Evolutionary conservation across 2,888 invertebrate species (phyloP), one percentile per base, ranked within the genome.

Genomic region (Dasysyrphus tricinctus): DNA sequence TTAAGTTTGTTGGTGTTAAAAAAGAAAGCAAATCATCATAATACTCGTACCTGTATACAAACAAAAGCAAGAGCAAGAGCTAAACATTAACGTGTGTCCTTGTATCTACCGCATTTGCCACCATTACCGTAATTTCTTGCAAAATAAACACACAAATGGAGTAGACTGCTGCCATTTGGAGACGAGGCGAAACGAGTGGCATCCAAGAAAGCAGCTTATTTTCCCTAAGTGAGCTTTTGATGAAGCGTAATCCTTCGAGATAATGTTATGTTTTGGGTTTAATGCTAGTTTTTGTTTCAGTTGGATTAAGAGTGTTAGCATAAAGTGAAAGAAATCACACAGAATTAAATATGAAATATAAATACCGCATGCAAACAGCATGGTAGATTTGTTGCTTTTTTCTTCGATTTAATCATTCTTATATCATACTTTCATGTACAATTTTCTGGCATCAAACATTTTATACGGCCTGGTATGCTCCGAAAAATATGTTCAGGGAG

Each of bases 191-290:
- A 70, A 67, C 19, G 39, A 56, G 56, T 74, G 74, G 61, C 78
- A 69, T 74, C 37, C 49, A 63, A 70, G 56, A 56, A 44, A 51
- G 39, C 37, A 83, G 79, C 63, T 83, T 59, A 83, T 79, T 79
- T 44, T 63, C 9, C 54, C 37, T 75, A 83, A 79, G 83, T 79
- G 83, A 57, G 79, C 69, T 83, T 75, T 83, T 79, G 79, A 57
- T 83, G 63, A 16, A 42, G 49, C 12, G 59, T 74, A 78, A 83
- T 83, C 83, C 70, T 54, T 16, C 16, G 54, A 56, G 65, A 49
- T 79, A 72, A 79, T 75, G 57, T 42, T 61, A 37, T 59, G 51
- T 82, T 78, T 76, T 77, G 24, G 1, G 24, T 24, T 24, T 24
- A 24, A 57, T 47, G 73, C 54, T 67, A 34, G 67, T 67, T 47